phyloP scores from a whole-genome alignment of 1,140 invertebrate species.

The Augochlora pura region DNA sequence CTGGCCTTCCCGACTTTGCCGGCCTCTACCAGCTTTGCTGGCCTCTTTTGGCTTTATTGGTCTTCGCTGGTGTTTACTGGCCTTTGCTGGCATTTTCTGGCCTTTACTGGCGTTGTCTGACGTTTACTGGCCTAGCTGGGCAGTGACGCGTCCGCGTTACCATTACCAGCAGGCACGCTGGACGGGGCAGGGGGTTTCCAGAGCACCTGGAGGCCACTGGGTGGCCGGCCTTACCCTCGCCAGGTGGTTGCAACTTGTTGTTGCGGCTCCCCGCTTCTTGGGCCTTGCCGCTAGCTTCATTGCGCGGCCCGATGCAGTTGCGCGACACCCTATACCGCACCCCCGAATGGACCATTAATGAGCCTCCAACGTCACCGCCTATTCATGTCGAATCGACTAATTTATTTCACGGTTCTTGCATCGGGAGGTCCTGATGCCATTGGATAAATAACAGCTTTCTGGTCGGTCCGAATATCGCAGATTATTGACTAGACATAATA shows the following conservation, averaged over 20 bases:
- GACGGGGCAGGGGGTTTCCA: conserved; percentile 60
- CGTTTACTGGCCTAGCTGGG: no score
- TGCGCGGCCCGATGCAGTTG: background rate
- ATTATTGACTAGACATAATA: no score
- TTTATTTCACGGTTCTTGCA: background rate
- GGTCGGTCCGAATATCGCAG: no score
- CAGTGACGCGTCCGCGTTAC: background rate
- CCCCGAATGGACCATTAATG: background rate
- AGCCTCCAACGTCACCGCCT: no score
- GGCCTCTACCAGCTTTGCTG: no score
- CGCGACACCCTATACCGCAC: background rate
- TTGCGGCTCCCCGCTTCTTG: conserved; percentile 62
- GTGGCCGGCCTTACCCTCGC: conserved; percentile 69
- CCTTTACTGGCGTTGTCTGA: no score
- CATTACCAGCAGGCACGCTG: conserved; percentile 64
- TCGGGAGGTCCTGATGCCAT: no score
- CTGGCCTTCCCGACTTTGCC: background rate
- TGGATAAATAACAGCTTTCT: no score
- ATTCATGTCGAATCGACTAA: background rate
- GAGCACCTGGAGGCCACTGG: conserved; percentile 72
- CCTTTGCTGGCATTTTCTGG: no score
- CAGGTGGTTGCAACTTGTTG: conserved; percentile 77
- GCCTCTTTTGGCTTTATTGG: no score
- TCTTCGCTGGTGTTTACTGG: no score
- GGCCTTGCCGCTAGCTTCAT: conserved; percentile 18